Evolutionary conservation across 2,888 invertebrate genomes (phyloP).

Genomic region (Euproctis similis): DNA sequence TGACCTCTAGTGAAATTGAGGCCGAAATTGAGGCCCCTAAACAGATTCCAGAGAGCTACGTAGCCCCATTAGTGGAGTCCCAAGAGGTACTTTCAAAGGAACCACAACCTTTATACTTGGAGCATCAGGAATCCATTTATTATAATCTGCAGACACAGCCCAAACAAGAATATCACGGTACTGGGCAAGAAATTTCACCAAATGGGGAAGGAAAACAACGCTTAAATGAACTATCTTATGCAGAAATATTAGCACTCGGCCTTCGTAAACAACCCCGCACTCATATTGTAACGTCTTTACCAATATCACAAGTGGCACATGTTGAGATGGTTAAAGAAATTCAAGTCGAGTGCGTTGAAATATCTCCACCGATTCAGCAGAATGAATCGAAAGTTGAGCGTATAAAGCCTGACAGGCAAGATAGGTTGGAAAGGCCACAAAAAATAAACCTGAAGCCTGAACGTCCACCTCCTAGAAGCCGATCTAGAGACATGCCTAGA

Average conservation of each 20-base stretch:
- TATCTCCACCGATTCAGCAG: constrained; percentile 29
- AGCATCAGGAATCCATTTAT: constrained; percentile 6
- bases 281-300: constrained; percentile 40
- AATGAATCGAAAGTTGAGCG: constrained; percentile 32
- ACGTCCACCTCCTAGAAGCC: constrained; percentile 44
- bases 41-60: constrained; percentile 16
- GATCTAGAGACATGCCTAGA: constrained; percentile 56
- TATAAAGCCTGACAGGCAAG: constrained; percentile 23
- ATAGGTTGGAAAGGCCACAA: constrained; percentile 35
- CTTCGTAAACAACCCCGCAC: constrained; percentile 54
- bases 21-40: constrained; percentile 12
- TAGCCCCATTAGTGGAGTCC: constrained; percentile 23
- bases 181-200: constrained; percentile 31
- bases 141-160: constrained; percentile 8
- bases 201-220: constrained; percentile 31
- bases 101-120: constrained; percentile 9
- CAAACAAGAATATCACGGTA: constrained; percentile 20
- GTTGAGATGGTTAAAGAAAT: constrained; percentile 55
- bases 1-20: constrained; percentile 30
- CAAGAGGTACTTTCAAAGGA: constrained; percentile 25
- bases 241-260: constrained; percentile 82
- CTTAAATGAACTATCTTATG: constrained; percentile 82
- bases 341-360: constrained; percentile 44
- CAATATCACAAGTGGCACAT: constrained; percentile 57
- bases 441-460: constrained; percentile 34